Evolutionary conservation across 2,888 invertebrate genomes (phyloP).

Genomic region (Eurois occulta): DNA sequence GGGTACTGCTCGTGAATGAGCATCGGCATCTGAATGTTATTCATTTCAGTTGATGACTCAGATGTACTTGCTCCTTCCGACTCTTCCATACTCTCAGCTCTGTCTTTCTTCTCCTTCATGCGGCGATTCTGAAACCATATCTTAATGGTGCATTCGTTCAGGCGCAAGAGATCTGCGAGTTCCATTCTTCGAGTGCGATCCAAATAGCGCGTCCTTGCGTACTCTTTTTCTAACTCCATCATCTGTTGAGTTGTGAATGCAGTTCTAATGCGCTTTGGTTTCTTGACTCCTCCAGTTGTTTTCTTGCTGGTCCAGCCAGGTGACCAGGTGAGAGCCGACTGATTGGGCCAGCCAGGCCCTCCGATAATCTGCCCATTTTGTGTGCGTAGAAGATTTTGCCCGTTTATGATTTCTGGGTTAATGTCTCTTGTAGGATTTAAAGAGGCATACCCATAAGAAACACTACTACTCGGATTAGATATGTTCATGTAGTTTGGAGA

Average conservation of each 20-base stretch:
- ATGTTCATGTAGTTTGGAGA: conserved; percentile 59
- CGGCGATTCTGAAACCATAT: conserved; percentile 96
- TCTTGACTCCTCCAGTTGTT: conserved; percentile 71
- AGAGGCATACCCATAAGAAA: conserved; percentile 32
- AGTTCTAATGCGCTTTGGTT: conserved; percentile 93
- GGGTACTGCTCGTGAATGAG: conserved; percentile 70
- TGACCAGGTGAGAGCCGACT: conserved; percentile 32
- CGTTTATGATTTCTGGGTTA: conserved; percentile 36
- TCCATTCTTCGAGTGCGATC: conserved; percentile 93
- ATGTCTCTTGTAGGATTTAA: conserved; percentile 31
- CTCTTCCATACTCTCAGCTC: conserved; percentile 77
- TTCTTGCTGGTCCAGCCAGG: conserved; percentile 65
- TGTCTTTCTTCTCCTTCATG: conserved; percentile 93
- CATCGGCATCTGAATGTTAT: conserved; percentile 60
- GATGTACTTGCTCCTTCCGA: conserved; percentile 76
- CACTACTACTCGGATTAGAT: conserved; percentile 33
- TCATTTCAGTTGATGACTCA: conserved; percentile 72
- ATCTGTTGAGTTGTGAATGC: conserved; percentile 95
- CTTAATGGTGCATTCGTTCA: conserved; percentile 91
- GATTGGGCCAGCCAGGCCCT: conserved; percentile 47
- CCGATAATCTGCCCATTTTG: conserved; percentile 57
- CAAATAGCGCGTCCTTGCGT: conserved; percentile 92
- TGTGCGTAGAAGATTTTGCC: conserved; percentile 45
- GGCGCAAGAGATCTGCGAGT: conserved; percentile 79
- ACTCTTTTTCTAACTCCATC: conserved; percentile 94